phyloP scores from a whole-genome alignment of 1,140 invertebrate genomes.

The Gryon sp. region DNA sequence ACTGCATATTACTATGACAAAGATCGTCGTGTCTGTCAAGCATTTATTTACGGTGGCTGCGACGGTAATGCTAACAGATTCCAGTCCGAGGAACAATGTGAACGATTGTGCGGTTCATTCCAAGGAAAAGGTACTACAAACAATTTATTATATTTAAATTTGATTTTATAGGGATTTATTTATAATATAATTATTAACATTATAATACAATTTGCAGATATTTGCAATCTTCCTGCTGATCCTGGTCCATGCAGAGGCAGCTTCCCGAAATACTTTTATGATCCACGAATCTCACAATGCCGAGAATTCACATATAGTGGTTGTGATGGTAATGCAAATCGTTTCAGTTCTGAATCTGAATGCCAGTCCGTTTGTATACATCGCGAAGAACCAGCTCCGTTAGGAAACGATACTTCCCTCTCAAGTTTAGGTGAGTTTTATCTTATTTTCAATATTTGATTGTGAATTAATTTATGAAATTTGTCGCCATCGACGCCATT shows the following conservation, averaged over 20 bases:
- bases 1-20: slow-evolving; percentile 88
- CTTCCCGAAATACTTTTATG: slow-evolving; percentile 86
- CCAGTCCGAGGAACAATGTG: slow-evolving; percentile 88
- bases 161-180: background rate
- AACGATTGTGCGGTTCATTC: slow-evolving; percentile 87
- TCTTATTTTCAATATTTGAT: background rate
- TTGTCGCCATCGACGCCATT: slow-evolving; percentile 20
- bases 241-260: slow-evolving; percentile 84
- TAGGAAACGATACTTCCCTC: slow-evolving; percentile 74
- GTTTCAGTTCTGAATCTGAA: slow-evolving; percentile 85
- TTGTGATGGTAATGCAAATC: slow-evolving; percentile 92
- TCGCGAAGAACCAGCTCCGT: slow-evolving; percentile 76
- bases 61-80: slow-evolving; percentile 92
- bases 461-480: background rate
- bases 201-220: slow-evolving; percentile 75
- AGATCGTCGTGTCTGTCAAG: slow-evolving; percentile 81
- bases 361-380: slow-evolving; percentile 85
- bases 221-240: slow-evolving; percentile 83
- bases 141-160: background rate
- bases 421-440: slow-evolving; percentile 71
- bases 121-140: slow-evolving; percentile 83
- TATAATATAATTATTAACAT: background rate
- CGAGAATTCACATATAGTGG: slow-evolving; percentile 89
- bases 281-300: slow-evolving; percentile 81
- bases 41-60: slow-evolving; percentile 90